phyloP scores from a whole-genome alignment of 2,888 invertebrate genomes.

The Pantelozetes paolii region DNA sequence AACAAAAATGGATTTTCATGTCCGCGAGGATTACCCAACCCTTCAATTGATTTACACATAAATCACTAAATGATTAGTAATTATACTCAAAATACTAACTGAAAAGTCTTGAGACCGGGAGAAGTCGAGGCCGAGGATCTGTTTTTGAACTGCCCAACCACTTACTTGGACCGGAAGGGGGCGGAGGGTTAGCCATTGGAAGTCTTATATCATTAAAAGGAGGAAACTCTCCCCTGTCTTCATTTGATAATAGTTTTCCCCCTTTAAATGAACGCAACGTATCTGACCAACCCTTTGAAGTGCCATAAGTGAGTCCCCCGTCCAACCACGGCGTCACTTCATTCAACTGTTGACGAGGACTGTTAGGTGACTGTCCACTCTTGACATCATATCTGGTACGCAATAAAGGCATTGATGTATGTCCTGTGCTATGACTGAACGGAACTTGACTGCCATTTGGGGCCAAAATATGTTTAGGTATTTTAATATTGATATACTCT shows the following conservation, averaged over 20 bases:
- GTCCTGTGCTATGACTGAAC: constrained; percentile 51
- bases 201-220: constrained; percentile 57
- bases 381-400: constrained; percentile 58
- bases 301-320: constrained; percentile 62
- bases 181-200: constrained; percentile 61
- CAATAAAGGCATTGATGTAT: constrained; percentile 58
- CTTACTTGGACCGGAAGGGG: constrained; percentile 56
- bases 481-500: constrained; percentile 60
- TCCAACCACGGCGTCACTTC: constrained; percentile 62
- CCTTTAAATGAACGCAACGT: constrained; percentile 56
- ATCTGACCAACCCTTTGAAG: constrained; percentile 60
- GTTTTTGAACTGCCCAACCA: background rate
- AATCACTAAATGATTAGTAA: background rate
- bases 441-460: constrained; percentile 30
- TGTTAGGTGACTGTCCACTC: constrained; percentile 60
- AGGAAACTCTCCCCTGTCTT: constrained; percentile 56
- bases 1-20: constrained; percentile 59
- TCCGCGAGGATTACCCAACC: constrained; percentile 58
- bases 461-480: constrained; percentile 55
- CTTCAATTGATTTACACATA: constrained; percentile 50
- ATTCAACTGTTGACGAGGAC: constrained; percentile 62
- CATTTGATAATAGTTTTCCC: constrained; percentile 55
- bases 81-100: constrained; percentile 54
- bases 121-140: constrained; percentile 52
- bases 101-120: constrained; percentile 58